phyloP scores from a whole-genome alignment of 2,113 vertebrate genomes.

The Larimichthys crocea region DNA sequence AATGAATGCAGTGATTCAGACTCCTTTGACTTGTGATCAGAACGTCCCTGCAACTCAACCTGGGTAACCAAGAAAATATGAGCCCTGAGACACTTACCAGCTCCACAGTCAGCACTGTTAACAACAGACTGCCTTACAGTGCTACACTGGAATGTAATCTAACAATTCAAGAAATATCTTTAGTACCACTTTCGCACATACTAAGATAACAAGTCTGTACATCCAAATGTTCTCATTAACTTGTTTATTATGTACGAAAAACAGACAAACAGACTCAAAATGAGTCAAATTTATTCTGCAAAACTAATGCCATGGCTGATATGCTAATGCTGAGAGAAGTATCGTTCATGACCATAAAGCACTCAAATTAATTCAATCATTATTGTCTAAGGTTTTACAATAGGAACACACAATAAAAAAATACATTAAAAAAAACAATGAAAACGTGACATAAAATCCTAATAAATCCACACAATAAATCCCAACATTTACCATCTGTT shows the following conservation, averaged over 20 bases:
- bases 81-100: too few relatives aligned
- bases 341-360: conserved; percentile 3
- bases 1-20: too few relatives aligned
- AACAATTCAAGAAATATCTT: not conserved
- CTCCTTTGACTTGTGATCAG: too few relatives aligned
- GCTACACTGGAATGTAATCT: not conserved
- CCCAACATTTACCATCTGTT: conserved; percentile 30
- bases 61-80: too few relatives aligned
- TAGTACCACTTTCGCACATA: not conserved
- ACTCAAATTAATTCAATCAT: conserved; percentile 27
- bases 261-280: not conserved
- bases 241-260: not conserved
- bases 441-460: conserved; percentile 13
- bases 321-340: not conserved
- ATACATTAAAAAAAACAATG: not conserved
- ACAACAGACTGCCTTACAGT: not conserved
- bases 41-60: too few relatives aligned
- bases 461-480: conserved; percentile 40
- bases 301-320: not conserved
- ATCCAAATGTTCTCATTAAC: not conserved
- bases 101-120: not conserved
- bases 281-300: not conserved
- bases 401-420: conserved; percentile 9
- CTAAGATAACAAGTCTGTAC: not conserved
- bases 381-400: conserved; percentile 16